Percentiles rank a stretch among this genome's conserved stretches.
Conservation (phyloP, 53 echinoderm and acorn worm species). For the Stichopus horrens region DNA sequence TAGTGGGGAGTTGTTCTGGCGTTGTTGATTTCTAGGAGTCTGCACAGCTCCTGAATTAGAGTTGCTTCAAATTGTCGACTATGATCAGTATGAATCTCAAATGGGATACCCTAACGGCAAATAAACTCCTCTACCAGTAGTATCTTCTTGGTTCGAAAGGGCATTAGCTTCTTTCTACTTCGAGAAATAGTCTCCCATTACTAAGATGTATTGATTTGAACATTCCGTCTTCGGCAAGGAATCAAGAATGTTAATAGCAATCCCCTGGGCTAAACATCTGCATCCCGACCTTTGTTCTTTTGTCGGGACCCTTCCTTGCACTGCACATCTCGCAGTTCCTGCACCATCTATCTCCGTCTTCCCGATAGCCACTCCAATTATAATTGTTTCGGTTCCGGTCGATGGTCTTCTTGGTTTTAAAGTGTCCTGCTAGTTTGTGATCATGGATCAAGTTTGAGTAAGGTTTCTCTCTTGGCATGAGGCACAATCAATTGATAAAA, state of each 20-base stretch:
- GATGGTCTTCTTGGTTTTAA: no score
- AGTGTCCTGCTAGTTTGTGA: no score
- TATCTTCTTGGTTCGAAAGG: neutral
- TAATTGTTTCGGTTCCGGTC: neutral
- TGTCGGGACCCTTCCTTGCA: neutral
- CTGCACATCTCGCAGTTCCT: neutral
- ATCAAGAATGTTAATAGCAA: conserved; percentile 6
- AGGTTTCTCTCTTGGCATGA: no score
- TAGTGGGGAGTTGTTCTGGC: neutral
- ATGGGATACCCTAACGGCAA: conserved; percentile 24
- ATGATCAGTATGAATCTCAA: conserved; percentile 11
- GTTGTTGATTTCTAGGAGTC: conserved; percentile 10
- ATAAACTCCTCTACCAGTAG: conserved; percentile 14
- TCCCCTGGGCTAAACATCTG: neutral
- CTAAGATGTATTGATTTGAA: neutral
- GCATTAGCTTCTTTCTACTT: neutral
- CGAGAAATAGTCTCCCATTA: conserved; percentile 13
- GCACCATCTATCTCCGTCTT: neutral
- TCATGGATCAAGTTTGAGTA: no score
- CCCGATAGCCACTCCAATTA: conserved; percentile 12
- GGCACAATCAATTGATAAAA: no score
- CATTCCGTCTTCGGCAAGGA: neutral
- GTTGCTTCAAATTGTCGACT: conserved; percentile 11
- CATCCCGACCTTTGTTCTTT: conserved; percentile 2
- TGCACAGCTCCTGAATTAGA: neutral